Conservation (phyloP, 2,888 invertebrate genomes). For the Drosophila rubida region DNA sequence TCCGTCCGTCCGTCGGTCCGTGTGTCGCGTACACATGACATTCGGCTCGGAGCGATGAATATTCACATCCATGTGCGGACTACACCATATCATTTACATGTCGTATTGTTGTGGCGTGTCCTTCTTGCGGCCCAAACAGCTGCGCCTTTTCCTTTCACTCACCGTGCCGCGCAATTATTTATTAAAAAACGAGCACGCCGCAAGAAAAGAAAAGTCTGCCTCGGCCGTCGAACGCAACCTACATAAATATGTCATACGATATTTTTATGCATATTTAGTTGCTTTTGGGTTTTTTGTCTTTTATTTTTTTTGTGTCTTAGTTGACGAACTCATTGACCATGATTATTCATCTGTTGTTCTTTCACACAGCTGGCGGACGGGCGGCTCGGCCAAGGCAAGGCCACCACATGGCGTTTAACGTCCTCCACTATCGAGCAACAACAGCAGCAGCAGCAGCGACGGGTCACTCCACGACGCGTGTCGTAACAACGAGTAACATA, state of each 20-base stretch:
- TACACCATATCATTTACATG: conserved; percentile 17
- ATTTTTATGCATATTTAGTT: background rate
- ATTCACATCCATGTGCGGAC: background rate
- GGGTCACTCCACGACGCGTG: conserved; percentile 9
- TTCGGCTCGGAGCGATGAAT: background rate
- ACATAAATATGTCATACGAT: background rate
- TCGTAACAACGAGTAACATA: conserved; percentile 8
- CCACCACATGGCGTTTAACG: conserved; percentile 71
- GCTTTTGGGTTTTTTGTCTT: background rate
- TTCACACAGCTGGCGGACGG: conserved; percentile 60
- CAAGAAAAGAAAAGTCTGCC: background rate
- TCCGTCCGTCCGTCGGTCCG: background rate
- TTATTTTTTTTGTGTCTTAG: no score
- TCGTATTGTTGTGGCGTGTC: conserved; percentile 13
- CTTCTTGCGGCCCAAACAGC: conserved; percentile 17
- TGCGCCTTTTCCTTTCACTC: conserved; percentile 28
- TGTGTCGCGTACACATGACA: conserved; percentile 16
- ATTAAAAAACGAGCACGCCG: conserved; percentile 5
- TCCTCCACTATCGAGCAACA: conserved; percentile 30
- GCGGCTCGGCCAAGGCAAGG: conserved; percentile 54
- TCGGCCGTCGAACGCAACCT: background rate
- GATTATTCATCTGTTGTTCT: conserved; percentile 43
- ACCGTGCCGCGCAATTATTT: conserved; percentile 29
- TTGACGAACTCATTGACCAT: conserved; percentile 28
- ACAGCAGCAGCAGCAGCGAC: conserved; percentile 23